These are phyloP conservation scores for Probosciger aterrimus DNA, from an alignment of 2,113 vertebrate species.

Conservation along the genomic window DNA sequence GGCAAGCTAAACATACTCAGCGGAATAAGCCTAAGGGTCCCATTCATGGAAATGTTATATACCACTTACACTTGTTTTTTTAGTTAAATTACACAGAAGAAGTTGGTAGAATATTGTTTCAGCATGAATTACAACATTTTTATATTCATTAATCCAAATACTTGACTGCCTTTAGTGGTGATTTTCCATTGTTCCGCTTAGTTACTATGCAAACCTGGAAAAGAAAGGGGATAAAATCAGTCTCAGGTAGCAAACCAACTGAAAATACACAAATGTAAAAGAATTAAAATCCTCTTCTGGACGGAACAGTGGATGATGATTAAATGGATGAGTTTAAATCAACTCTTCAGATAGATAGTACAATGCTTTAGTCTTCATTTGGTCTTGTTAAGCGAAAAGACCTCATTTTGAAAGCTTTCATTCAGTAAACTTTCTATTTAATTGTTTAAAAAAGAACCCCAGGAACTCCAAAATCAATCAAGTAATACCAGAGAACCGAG, in stretches of 20 bases:
- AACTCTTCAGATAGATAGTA: neutral
- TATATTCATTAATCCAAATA: slow-evolving; percentile 62
- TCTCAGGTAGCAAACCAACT: neutral
- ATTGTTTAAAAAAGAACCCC: neutral
- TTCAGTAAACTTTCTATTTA: neutral
- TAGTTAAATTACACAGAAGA: slow-evolving; percentile 60
- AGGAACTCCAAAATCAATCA: neutral
- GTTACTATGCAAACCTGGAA: slow-evolving; percentile 28
- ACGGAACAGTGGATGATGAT: neutral
- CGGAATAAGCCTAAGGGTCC: slow-evolving; percentile 71
- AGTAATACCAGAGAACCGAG: neutral
- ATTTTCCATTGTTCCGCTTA: slow-evolving; percentile 45
- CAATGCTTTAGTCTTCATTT: neutral
- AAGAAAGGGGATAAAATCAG: neutral
- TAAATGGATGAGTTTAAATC: neutral
- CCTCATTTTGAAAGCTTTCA: neutral
- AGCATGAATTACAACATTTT: slow-evolving; percentile 64
- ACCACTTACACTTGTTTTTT: slow-evolving; percentile 57
- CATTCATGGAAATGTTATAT: slow-evolving; percentile 68
- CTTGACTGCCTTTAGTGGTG: slow-evolving; percentile 1
- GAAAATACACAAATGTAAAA: neutral
- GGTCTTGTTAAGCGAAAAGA: neutral
- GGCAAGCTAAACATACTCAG: slow-evolving; percentile 73
- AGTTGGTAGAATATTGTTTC: slow-evolving; percentile 64
- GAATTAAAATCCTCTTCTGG: neutral